A percentile compares a stretch with the other conserved stretches of the same genome.
Evolutionary conservation across 2,113 vertebrate genomes (phyloP).

Genomic region (Rhea pennata): DNA sequence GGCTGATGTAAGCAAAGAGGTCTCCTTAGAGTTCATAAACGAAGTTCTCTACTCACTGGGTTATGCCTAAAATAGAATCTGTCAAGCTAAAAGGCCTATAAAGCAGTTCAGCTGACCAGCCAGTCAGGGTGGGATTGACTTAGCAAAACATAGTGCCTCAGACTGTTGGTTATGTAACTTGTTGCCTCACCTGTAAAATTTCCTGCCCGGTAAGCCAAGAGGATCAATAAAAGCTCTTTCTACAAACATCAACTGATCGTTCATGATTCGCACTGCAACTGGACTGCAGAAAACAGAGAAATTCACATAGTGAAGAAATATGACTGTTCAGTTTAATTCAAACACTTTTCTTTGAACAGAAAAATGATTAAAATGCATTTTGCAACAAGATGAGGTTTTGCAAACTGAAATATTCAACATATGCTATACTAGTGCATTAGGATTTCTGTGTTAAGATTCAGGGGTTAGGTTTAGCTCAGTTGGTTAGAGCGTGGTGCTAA

Average conservation of each 20-base stretch:
- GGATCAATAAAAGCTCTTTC: slow-evolving; percentile 94
- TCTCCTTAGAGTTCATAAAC: background rate
- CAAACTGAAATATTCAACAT: background rate
- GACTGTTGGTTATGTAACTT: background rate
- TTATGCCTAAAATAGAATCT: background rate
- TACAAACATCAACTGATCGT: slow-evolving; percentile 92
- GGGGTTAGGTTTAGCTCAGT: too few species aligned
- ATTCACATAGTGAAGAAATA: background rate
- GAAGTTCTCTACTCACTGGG: background rate
- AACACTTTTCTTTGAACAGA: background rate
- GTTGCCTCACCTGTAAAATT: slow-evolving; percentile 89
- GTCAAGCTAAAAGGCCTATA: background rate
- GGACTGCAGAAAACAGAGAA: slow-evolving; percentile 46
- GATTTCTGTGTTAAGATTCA: background rate
- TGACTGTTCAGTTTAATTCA: background rate
- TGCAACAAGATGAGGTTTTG: background rate
- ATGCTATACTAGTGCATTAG: background rate
- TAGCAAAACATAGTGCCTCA: background rate
- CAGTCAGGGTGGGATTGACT: background rate
- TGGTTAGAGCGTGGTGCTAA: too few species aligned
- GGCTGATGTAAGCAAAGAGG: background rate
- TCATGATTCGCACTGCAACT: slow-evolving; percentile 81
- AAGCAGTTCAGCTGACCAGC: background rate
- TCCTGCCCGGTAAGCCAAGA: slow-evolving; percentile 90
- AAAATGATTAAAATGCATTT: background rate